Percentiles rank a stretch among this genome's conserved stretches.
These are phyloP conservation scores for Hypselothyrea guttata DNA, from an alignment of 2,888 invertebrate genomes.

Conservation along the genomic window DNA sequence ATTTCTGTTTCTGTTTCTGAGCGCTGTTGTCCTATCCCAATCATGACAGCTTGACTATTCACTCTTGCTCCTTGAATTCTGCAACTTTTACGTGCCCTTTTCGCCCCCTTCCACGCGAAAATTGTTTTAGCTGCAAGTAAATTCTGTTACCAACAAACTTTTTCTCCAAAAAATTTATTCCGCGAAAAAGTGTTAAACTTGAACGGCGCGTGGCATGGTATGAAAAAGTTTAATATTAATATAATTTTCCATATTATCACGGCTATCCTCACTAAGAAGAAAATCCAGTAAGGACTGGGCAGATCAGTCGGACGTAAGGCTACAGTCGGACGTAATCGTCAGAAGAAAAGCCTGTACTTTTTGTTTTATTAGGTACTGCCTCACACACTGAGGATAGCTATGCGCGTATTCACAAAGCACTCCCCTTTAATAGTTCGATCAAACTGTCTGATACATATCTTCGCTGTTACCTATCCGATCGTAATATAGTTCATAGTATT, in stretches of 20 bases:
- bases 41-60: conserved; percentile 17
- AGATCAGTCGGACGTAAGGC: too few relatives aligned
- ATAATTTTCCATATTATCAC: conserved; percentile 17
- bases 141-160: conserved; percentile 59
- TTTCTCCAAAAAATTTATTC: conserved; percentile 12
- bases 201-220: conserved; percentile 12
- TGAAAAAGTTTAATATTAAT: conserved; percentile 34
- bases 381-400: too few relatives aligned
- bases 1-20: neutral
- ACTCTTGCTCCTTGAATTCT: conserved; percentile 44
- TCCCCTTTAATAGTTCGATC: too few relatives aligned
- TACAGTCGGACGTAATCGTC: too few relatives aligned
- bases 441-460: too few relatives aligned
- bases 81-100: conserved; percentile 26
- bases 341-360: too few relatives aligned
- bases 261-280: conserved; percentile 19
- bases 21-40: conserved; percentile 3
- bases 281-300: neutral
- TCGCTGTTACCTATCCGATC: too few relatives aligned
- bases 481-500: too few relatives aligned
- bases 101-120: conserved; percentile 47
- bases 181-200: conserved; percentile 11
- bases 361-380: too few relatives aligned
- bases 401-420: too few relatives aligned
- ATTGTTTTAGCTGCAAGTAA: conserved; percentile 58